Evolutionary conservation across 2,888 invertebrate species (phyloP).

Genomic region (Leistus spinibarbis): DNA sequence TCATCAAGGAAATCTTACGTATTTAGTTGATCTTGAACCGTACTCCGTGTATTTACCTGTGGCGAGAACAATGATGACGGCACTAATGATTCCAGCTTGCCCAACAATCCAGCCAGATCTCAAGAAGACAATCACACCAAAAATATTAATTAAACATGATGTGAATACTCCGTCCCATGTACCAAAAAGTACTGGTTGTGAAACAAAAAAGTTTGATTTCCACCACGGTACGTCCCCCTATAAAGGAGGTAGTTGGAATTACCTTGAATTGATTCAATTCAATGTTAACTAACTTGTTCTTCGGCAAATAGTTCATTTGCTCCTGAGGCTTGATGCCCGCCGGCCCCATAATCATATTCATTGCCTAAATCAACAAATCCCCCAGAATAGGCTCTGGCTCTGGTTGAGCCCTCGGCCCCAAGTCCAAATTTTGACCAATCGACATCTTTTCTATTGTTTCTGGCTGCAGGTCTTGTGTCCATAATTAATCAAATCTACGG

Average conservation of each 20-base stretch:
- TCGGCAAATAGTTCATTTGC: conserved; percentile 91
- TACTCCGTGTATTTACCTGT: conserved; percentile 74
- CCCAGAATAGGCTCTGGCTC: conserved; percentile 68
- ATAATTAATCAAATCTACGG: not conserved
- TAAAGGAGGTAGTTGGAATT: conserved; percentile 44
- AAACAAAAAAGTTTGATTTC: conserved; percentile 96
- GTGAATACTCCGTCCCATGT: conserved; percentile 99
- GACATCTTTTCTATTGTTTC: conserved; percentile 46
- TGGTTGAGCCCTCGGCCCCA: conserved; percentile 57
- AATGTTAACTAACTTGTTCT: conserved; percentile 70
- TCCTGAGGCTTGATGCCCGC: conserved; percentile 84
- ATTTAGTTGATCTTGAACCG: too few relatives aligned
- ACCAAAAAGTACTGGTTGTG: conserved; percentile 93
- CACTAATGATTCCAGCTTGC: conserved; percentile 83
- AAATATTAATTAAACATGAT: conserved; percentile 95
- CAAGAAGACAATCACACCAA: conserved; percentile 96
- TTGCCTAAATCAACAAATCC: conserved; percentile 78
- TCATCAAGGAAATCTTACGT: too few relatives aligned
- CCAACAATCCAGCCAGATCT: conserved; percentile 98
- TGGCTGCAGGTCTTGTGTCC: not conserved
- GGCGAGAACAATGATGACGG: conserved; percentile 78
- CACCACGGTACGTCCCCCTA: conserved; percentile 90
- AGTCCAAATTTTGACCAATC: conserved; percentile 65
- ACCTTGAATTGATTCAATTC: not conserved
- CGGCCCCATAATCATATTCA: conserved; percentile 76